phyloP scores from a whole-genome alignment of 2,888 invertebrate genomes.

The Chrysolina haemoptera region DNA sequence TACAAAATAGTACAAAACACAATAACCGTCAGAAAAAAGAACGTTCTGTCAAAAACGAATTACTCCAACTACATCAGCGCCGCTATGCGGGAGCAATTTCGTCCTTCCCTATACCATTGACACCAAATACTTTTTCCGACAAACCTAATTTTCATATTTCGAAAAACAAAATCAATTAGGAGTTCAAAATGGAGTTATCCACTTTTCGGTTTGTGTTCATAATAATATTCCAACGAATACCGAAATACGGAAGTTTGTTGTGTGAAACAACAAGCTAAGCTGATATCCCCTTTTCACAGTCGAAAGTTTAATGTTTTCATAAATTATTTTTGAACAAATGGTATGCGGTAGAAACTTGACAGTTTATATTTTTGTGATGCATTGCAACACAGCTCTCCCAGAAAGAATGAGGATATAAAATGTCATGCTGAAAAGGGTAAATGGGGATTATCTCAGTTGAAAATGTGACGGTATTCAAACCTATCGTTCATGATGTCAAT shows the following conservation, averaged over 20 bases:
- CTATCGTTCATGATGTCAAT: background rate
- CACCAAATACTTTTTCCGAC: too few relatives aligned
- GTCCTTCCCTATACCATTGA: too few relatives aligned
- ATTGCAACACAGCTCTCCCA: slow-evolving; percentile 38
- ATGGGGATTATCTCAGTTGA: slow-evolving; percentile 11
- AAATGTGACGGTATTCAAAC: background rate
- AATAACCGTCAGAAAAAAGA: too few relatives aligned
- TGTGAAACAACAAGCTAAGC: slow-evolving; percentile 15
- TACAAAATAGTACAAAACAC: too few relatives aligned
- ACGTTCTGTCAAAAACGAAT: too few relatives aligned
- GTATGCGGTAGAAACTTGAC: slow-evolving; percentile 36
- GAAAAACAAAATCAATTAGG: too few relatives aligned
- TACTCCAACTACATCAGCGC: too few relatives aligned
- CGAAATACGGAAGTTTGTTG: background rate
- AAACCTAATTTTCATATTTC: too few relatives aligned
- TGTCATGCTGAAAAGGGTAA: slow-evolving; percentile 20
- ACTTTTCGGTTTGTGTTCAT: background rate
- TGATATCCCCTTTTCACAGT: slow-evolving; percentile 33
- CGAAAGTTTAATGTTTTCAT: slow-evolving; percentile 41
- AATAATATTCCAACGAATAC: background rate
- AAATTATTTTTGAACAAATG: slow-evolving; percentile 45
- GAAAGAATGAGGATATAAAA: slow-evolving; percentile 41
- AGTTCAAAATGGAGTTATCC: too few relatives aligned
- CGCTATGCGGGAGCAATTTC: too few relatives aligned
- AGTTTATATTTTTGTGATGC: slow-evolving; percentile 41